These are phyloP conservation scores for Machaerirhynchus nigripectus DNA, from an alignment of 2,113 vertebrate species.

Conservation along the genomic window DNA sequence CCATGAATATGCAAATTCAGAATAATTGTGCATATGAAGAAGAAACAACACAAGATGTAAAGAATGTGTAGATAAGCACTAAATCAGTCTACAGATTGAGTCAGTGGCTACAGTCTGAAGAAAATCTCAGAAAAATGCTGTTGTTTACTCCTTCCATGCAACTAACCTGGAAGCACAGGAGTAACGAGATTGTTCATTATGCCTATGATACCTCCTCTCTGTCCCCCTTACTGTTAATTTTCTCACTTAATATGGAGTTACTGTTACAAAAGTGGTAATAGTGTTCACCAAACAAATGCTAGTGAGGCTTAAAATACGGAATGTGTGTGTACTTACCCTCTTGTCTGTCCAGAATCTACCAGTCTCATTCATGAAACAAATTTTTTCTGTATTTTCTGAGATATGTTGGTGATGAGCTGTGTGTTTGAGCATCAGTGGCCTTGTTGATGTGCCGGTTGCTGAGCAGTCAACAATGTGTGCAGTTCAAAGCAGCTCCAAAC, in stretches of 20 bases:
- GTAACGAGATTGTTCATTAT: not conserved
- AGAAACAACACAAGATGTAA: not conserved
- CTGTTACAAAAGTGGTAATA: not conserved
- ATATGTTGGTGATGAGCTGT: not conserved
- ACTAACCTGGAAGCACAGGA: not conserved
- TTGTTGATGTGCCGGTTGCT: not conserved
- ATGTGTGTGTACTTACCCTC: not conserved
- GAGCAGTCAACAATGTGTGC: not conserved
- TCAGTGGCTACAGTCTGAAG: not conserved
- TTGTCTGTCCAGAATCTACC: not conserved
- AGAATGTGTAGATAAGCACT: not conserved
- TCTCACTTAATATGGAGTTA: not conserved
- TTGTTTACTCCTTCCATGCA: not conserved
- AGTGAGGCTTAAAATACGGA: not conserved
- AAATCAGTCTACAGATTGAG: not conserved
- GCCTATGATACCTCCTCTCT: not conserved
- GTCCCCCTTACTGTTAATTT: not conserved
- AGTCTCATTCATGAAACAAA: rapidly evolving
- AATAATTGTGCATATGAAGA: not conserved
- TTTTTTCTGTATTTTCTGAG: not conserved
- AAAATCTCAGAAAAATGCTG: not conserved
- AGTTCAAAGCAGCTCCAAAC: not conserved
- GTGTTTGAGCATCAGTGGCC: not conserved
- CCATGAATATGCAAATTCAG: not conserved
- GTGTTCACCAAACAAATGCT: not conserved